Evolutionary conservation across 2,888 invertebrate genomes (phyloP), one percentile per base, ranked within the genome.

Genomic region (Vesta saturnalis): DNA sequence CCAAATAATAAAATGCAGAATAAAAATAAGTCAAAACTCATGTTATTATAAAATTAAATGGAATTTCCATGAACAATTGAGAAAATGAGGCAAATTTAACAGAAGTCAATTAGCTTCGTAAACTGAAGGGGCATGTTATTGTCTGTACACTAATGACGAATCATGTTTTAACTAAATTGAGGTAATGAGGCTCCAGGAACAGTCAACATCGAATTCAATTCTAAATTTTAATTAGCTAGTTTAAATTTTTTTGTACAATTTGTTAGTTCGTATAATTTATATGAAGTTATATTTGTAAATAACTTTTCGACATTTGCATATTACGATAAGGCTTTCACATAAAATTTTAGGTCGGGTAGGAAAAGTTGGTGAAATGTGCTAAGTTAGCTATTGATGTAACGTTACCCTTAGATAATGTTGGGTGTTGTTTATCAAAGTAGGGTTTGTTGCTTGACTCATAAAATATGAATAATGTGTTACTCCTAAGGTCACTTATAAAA

Each of bases 81-180:
- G 64, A 65, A 68, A 67, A 68, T 64, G 72, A 70, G 70, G 72
- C 71, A 71, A 75, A 72, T 77, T 78, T 74, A 74, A 76, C 77
- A 76, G 78, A 77, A 78, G 79, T 79, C 79, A 79, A 82, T 81
- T 82, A 79, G 79, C 82, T 82, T 82, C 82, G 81, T 82, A 81
- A 82, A 78, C 79, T 78, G 73, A 76, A 80, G 79, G 77, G 80
- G 75, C 74, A 76, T 78, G 74, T 71, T 71, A 73, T 72, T 72
- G 72, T 73, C 77, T 78, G 78, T 80, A 76, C 79, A 73, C 80
- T 81, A 82, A 82, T 81, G 81, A 80, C 77, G 80, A 82, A 79
- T 82, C 82, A 82, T 82, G 81, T 80, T 81, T 82, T 78, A 82
- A 79, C 80, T 80, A 81, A 81, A 82, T 82, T 82, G 78, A 78